These are phyloP conservation scores for Botrylloides violaceus DNA, from an alignment of 23 tunicate genomes.

Conservation along the genomic window DNA sequence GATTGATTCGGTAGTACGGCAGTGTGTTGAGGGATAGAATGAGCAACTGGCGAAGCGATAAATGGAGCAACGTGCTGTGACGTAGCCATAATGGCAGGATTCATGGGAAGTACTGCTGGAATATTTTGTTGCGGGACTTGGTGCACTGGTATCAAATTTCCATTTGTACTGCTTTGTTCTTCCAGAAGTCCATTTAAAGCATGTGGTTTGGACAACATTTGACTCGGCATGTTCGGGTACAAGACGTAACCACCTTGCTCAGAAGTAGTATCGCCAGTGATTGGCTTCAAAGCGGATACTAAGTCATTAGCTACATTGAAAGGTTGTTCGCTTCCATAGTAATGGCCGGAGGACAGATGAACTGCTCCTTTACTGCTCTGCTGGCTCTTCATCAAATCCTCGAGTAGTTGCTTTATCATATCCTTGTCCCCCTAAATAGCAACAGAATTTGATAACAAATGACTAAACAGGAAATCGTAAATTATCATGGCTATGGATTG, in stretches of 20 bases:
- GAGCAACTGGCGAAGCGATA: not conserved
- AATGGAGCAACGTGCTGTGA: not conserved
- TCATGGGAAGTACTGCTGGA: not conserved
- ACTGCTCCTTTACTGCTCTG: conserved; percentile 3
- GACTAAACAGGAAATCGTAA: no score
- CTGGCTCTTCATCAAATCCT: not conserved
- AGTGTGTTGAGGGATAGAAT: not conserved
- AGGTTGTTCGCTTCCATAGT: not conserved
- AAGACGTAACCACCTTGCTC: not conserved
- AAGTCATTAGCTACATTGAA: not conserved
- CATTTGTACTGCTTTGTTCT: no score
- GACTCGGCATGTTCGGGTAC: not conserved
- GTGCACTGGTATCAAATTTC: not conserved
- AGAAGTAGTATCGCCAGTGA: not conserved
- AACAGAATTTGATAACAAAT: not conserved
- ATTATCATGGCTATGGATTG: no score
- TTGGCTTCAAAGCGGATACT: not conserved
- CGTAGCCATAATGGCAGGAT: not conserved
- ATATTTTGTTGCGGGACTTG: not conserved
- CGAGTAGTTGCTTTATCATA: conserved; percentile 14
- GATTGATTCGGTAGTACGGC: not conserved
- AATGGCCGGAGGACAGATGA: conserved; percentile 2
- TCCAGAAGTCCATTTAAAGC: not conserved
- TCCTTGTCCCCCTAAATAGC: conserved; percentile 13
- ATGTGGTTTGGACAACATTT: not conserved